Base-by-base conservation (phyloP, 2,888 invertebrate genomes). In the Lycaena phlaeas region DNA sequence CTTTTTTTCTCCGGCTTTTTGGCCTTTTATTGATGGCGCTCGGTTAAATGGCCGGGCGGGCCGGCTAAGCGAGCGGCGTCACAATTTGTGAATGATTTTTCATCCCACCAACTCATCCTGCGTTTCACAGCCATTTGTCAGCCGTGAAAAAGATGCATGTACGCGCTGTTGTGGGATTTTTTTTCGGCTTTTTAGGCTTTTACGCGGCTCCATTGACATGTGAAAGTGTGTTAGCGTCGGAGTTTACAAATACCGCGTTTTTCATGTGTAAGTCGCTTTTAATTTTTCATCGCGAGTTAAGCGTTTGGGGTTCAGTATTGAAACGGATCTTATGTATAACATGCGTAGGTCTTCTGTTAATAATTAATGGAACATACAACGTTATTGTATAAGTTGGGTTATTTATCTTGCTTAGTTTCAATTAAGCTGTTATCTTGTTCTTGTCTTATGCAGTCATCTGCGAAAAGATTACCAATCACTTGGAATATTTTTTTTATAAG, bases 101-200 rank as follows among this genome's bases (percentile, higher is more conserved):
- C 73, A 69, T 68, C 64, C 67, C 68, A 61, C 67, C 67, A 68
- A 61, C 67, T 75, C 73, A 68, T 76, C 75, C 75, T 61, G 64
- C 72, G 71, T 69, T 76, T 74, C 72, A 74, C 68, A 65, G 66
- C 82, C 82, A 84, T 82, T 84, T 84, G 84, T 84, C 84, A 84
- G 76, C 63, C 65, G 63, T 65, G 78, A 75, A 72, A 75, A 78
- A 79, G 82, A 82, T 76, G 79, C 81, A 76, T 76, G 78, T 71
- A 69, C 64, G 60, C 59, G 64, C 55, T 59, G 59, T 60, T 61
- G 56, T 58, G 53, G 51, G 43, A 43, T 50, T 64, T 66, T 69
- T 71, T 75, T 72, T 64, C 56, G 57, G 61, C 64, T 73, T 81
- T 81, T 81, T 73, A 68, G 70, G 82, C 82, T 84, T 82, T 84